phyloP scores from a whole-genome alignment of 2,888 invertebrate species.

The Anoplius nigerrimus region DNA sequence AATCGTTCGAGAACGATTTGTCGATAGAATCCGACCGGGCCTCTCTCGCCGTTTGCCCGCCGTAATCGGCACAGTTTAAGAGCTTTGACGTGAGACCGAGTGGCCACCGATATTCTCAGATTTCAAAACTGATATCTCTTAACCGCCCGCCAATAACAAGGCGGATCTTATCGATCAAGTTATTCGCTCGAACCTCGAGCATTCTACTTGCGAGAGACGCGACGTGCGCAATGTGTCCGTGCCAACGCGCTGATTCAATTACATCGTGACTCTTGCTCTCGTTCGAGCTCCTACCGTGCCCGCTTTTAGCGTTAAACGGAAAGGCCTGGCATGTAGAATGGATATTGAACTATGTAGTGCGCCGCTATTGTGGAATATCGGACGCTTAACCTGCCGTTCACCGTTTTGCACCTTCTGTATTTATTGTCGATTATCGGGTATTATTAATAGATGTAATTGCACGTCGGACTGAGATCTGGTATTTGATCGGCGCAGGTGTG shows the following conservation, averaged over 20 bases:
- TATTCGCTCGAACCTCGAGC: neutral
- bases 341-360: no score
- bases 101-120: slow-evolving; percentile 31
- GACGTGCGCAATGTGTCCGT: slow-evolving; percentile 42
- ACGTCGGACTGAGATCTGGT: no score
- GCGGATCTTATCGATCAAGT: slow-evolving; percentile 35
- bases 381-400: no score
- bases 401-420: no score
- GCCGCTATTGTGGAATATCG: no score
- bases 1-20: neutral
- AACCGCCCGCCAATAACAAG: slow-evolving; percentile 8
- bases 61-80: slow-evolving; percentile 21
- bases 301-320: neutral
- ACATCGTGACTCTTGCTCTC: slow-evolving; percentile 14
- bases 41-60: slow-evolving; percentile 10
- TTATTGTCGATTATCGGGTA: no score
- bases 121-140: slow-evolving; percentile 33
- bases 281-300: slow-evolving; percentile 9
- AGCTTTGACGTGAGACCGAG: no score
- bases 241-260: slow-evolving; percentile 47
- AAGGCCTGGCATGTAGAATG: no score
- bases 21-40: neutral
- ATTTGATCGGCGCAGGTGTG: neutral
- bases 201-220: neutral
- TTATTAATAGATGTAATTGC: no score